Evolutionary conservation across 2,797 vertebrate species (phyloP), one percentile per base, ranked within the genome.

Genomic region (Anas bahamensis): DNA sequence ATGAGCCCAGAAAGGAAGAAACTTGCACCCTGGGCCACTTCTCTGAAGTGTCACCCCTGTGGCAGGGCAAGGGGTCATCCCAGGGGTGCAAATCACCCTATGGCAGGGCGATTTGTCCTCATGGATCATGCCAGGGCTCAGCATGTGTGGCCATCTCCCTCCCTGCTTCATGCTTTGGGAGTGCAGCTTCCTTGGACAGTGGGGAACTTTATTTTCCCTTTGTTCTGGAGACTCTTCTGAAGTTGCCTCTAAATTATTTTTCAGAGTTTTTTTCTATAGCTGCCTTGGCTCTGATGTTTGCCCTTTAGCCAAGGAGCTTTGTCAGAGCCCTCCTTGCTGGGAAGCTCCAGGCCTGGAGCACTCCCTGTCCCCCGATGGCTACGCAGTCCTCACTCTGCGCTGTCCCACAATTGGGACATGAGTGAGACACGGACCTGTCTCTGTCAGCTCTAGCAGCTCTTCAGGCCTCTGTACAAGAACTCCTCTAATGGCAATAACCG

Each of bases 111-210:
- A 42, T 74, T 86, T 90, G 66, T 81, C 35, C 61, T 31, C 24
- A 17, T 1, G 1, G 46, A 24, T 80, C n/a, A 17, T 52, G 10
- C 13, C 0, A 2, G 13, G 44, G 37, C 55, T n/a, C 31, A 31
- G 26, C 23, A 3, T 21, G 2, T 4, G 3, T 53, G 90, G 59
- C 56, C 5, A 1, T 39, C 33, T 17, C 23, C 7, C 50, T 61
- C 0, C 0, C 29, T 55, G 41, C 28, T 72, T 56, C 23, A 59
- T 44, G 24, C 57, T 14, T 18, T 39, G 19, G 35, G 59, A 84
- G 33, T 0, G 1, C 56, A 33, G 31, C 57, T 82, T 61, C 65
- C 28, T 33, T 55, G 33, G 23, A 15, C 7, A 9, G 9, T n/a
- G 56, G 17, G 59, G 59, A 69, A 35, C 2, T 7, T 56, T 17